A percentile compares a stretch with the other conserved stretches of the same genome.
These are phyloP conservation scores for Festucalex cinctus DNA, from an alignment of 2,113 vertebrate genomes.

Conservation along the genomic window DNA sequence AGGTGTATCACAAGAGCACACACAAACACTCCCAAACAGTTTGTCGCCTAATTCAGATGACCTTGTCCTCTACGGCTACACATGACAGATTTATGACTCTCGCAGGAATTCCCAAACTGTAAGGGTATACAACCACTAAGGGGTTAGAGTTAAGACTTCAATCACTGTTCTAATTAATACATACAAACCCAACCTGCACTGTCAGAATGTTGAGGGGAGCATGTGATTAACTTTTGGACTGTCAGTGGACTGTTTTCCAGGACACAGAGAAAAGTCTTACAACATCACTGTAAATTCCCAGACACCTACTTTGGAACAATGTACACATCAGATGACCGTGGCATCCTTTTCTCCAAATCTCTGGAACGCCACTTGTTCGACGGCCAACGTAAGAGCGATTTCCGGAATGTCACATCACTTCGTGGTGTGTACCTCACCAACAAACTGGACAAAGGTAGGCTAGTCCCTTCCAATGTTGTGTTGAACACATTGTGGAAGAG, in stretches of 20 bases:
- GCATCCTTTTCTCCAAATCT: conserved; percentile 71
- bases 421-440: conserved; percentile 74
- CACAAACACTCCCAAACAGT: conserved; percentile 13
- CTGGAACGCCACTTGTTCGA: conserved; percentile 73
- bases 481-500: background rate
- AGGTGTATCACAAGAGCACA: conserved; percentile 38
- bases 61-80: conserved; percentile 28
- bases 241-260: no score
- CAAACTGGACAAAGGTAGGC: conserved; percentile 66
- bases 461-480: background rate
- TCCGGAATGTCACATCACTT: conserved; percentile 72
- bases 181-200: no score
- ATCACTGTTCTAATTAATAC: no score
- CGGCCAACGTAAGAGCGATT: conserved; percentile 67
- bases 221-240: no score
- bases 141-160: no score
- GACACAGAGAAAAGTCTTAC: background rate
- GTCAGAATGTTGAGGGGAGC: no score
- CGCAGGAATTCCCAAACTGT: no score
- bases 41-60: conserved; percentile 17
- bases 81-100: conserved; percentile 15
- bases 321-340: conserved; percentile 70
- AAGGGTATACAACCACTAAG: no score
- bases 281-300: conserved; percentile 7
- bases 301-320: conserved; percentile 77